Evolutionary conservation across 2,797 vertebrate species (phyloP).

Genomic region (Chloroceryle inda): DNA sequence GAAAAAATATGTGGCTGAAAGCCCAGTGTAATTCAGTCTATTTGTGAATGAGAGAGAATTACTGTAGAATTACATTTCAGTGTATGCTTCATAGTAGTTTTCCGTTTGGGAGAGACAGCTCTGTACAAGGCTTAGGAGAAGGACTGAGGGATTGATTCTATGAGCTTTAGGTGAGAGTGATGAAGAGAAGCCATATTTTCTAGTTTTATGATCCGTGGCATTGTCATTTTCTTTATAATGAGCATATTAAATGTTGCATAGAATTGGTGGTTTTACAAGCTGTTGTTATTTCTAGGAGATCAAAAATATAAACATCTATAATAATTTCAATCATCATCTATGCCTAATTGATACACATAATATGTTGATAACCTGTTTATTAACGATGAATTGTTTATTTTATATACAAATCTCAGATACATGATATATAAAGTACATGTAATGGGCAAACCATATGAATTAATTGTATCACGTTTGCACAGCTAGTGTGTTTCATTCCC

Average conservation of each 20-base stretch:
- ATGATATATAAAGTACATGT: neutral
- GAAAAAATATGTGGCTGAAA: neutral
- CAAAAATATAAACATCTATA: neutral
- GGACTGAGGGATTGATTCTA: neutral
- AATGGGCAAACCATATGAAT: neutral
- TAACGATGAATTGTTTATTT: neutral
- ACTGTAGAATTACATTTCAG: neutral
- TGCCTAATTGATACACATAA: neutral
- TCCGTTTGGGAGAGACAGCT: neutral
- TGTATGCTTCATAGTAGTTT: neutral
- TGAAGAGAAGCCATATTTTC: neutral
- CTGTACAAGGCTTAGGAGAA: neutral
- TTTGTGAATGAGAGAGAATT: neutral
- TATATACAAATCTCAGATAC: neutral
- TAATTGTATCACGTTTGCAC: neutral
- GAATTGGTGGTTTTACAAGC: neutral
- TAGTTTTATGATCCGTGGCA: neutral
- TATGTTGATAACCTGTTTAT: neutral
- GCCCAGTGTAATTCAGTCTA: neutral
- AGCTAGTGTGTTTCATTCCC: neutral
- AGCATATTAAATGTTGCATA: neutral
- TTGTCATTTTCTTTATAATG: neutral
- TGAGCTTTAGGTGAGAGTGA: neutral
- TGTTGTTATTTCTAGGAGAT: neutral
- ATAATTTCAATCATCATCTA: neutral